Percentiles rank a stretch among this genome's conserved stretches.
Conservation (phyloP, 2,113 vertebrate genomes). For the Bambusicola thoracicus region DNA sequence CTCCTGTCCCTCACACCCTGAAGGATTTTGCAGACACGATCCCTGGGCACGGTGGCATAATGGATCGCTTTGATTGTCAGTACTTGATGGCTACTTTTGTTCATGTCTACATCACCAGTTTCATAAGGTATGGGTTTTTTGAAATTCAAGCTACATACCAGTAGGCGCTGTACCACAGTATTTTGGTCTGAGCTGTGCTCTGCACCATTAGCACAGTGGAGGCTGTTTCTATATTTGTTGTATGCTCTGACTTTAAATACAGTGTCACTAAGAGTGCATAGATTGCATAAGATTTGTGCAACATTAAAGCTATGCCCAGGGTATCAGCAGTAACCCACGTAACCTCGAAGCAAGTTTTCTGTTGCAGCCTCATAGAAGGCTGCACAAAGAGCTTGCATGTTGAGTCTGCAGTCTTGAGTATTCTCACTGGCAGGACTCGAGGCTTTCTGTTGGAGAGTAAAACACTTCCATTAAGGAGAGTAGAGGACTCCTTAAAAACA, state of each 20-base stretch:
- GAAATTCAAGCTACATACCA: background rate
- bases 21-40: conserved; percentile 98
- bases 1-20: background rate
- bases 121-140: conserved; percentile 87
- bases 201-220: background rate
- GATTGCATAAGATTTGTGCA: background rate
- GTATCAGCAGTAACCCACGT: background rate
- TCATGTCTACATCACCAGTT: conserved; percentile 97
- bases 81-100: conserved; percentile 98
- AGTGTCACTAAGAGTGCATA: background rate
- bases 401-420: background rate
- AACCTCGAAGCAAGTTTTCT: background rate
- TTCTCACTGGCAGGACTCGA: background rate
- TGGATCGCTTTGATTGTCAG: conserved; percentile 98
- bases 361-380: background rate
- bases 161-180: background rate
- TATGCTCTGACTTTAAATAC: background rate
- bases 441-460: background rate
- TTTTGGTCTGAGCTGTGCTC: background rate
- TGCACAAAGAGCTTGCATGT: background rate
- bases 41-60: conserved; percentile 96
- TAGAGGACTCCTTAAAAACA: background rate
- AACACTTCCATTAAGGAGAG: accelerated
- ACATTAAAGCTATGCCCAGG: background rate
- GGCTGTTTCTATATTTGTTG: background rate